Evolutionary conservation across 30 jellyfish, hydroid and myxozoan species (phyloP), one percentile per base, ranked within the genome.

Genomic region (Cassiopea xamachana): DNA sequence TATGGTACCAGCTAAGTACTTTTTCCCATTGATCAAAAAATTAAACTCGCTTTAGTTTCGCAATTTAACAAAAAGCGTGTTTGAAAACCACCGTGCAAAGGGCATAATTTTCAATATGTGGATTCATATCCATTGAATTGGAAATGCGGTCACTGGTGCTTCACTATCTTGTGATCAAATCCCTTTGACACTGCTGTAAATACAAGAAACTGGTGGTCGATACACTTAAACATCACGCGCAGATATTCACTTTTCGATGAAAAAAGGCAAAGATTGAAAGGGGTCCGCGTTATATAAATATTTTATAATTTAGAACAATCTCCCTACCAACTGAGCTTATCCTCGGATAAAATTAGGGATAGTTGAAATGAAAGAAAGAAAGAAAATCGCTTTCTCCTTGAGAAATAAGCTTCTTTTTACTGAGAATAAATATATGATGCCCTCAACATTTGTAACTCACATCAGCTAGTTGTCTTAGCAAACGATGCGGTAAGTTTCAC

Each of bases 101-200:
- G 67, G 84, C 92, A 73, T 39, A 73, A 84, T 48, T 39, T 48
- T 69, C 78, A 78, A 83, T 83, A 59, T 83, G 44, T 60, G 51
- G 61, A 87, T 87, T 87, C 94, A 77, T 79, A 77, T 16, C 81
- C 94, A 87, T 87, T 87, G 94, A 87, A 73, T 87, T 87, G 71
- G 72, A 89, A 76, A 87, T 76, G 89, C 69, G 89, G 84, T 69
- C 89, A 87, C 94, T 87, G 94, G 94, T 87, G 94, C 89, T 87
- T 70, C 83, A 87, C 94, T 87, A 87, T 87, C 67, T 69, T 6
- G 87, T 87, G 94, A 76, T 87, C 94, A 87, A 87, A 87, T 70
- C 85, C 85, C 69, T 69, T 87, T 87, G 89, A 87, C 94, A 87
- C 87, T 19, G 87, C 79, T 50, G 84, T 77, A 87, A 87, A 87